These are phyloP conservation scores for Paelopatides confundens DNA, from an alignment of 53 echinoderm and acorn worm species.

Conservation along the genomic window DNA sequence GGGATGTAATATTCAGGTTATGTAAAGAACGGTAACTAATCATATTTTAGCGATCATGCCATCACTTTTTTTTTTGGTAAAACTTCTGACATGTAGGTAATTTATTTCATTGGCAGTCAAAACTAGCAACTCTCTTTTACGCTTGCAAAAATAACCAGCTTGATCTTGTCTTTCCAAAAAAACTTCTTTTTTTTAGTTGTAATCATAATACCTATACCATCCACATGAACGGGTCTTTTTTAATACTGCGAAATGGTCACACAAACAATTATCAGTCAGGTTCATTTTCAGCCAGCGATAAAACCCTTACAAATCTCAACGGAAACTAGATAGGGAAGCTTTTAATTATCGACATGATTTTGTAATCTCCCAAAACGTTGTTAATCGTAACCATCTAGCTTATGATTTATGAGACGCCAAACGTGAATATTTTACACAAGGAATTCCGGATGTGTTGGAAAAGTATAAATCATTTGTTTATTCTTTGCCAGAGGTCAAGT, in stretches of 20 bases:
- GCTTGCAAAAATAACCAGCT: too few relatives aligned
- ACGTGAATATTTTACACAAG: neutral
- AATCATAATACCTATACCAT: too few relatives aligned
- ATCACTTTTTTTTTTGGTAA: too few relatives aligned
- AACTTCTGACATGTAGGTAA: too few relatives aligned
- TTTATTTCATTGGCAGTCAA: too few relatives aligned
- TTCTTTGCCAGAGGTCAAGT: neutral
- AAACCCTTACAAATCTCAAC: neutral
- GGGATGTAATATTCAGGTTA: neutral
- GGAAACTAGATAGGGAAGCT: neutral
- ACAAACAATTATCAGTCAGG: too few relatives aligned
- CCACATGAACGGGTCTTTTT: too few relatives aligned
- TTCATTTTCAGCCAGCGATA: neutral
- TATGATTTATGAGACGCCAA: neutral
- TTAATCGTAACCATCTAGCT: neutral
- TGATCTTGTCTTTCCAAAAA: too few relatives aligned
- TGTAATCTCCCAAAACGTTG: neutral
- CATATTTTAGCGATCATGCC: too few relatives aligned
- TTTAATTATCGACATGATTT: neutral
- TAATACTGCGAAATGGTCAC: too few relatives aligned
- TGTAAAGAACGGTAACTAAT: neutral
- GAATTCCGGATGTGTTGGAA: neutral
- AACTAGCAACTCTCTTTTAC: too few relatives aligned
- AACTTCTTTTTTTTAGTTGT: too few relatives aligned
- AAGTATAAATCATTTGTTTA: neutral